Conservation (phyloP, 2,797 vertebrate genomes). For the Anabas testudineus region DNA sequence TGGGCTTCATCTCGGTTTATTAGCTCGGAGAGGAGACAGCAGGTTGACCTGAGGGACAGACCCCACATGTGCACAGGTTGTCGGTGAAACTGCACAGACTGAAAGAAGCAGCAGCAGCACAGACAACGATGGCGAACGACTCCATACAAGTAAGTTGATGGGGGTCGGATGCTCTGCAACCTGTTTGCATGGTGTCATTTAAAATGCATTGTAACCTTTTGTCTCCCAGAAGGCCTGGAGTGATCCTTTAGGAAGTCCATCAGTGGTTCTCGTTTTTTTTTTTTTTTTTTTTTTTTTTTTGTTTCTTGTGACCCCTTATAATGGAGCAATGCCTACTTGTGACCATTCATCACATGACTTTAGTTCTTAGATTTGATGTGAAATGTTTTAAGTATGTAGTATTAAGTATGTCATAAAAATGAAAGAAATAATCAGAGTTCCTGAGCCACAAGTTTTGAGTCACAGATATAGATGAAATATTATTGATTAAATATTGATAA, state of each 20-base stretch:
- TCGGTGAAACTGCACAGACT: constrained; percentile 45
- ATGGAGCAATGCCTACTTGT: neutral
- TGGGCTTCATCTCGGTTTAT: neutral
- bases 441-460: neutral
- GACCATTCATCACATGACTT: neutral
- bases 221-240: neutral
- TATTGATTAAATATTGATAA: neutral
- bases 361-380: neutral
- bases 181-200: neutral
- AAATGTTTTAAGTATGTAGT: neutral
- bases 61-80: constrained; percentile 52
- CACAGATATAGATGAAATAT: neutral
- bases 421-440: neutral
- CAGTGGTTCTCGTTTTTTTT: neutral
- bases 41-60: constrained; percentile 17
- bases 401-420: neutral
- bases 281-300: no score
- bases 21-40: constrained; percentile 14
- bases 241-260: neutral
- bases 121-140: constrained; percentile 84
- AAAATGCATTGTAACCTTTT: neutral
- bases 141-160: constrained; percentile 83
- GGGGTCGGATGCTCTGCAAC: constrained; percentile 18
- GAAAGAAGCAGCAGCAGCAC: constrained; percentile 32
- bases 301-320: neutral